phyloP scores from a whole-genome alignment of 2,888 invertebrate species.

The Epiblema foenella region DNA sequence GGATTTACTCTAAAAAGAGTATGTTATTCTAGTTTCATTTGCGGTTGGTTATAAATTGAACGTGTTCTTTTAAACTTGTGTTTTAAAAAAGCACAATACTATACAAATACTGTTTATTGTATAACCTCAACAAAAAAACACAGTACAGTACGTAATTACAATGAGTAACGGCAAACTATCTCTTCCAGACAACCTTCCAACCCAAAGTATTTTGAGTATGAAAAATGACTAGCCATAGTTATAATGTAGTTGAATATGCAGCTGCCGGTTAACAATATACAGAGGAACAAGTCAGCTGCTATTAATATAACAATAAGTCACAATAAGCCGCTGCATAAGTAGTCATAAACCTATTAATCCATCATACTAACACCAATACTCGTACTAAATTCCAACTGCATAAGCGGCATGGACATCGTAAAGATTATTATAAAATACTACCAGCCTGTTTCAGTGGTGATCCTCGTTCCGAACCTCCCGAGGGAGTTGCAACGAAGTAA shows the following conservation, averaged over 20 bases:
- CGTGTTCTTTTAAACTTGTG: no score
- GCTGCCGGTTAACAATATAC: background rate
- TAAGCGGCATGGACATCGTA: constrained; percentile 28
- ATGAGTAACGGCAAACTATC: no score
- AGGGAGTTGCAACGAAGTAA: constrained; percentile 53
- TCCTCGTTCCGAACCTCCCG: constrained; percentile 49
- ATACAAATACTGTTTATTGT: no score
- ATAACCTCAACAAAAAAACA: no score
- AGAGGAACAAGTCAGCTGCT: background rate
- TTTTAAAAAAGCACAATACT: no score
- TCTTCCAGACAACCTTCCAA: no score
- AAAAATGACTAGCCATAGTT: background rate
- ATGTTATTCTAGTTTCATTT: constrained; percentile 17
- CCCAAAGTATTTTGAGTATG: background rate
- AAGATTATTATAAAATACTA: constrained; percentile 43
- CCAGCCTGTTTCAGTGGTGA: constrained; percentile 45
- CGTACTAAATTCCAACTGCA: constrained; percentile 21
- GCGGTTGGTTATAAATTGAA: background rate
- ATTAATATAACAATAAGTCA: background rate
- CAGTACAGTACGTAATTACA: background rate
- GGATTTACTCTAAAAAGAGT: constrained; percentile 21
- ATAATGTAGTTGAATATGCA: background rate
- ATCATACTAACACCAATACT: constrained; percentile 16
- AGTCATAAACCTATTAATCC: constrained; percentile 9
- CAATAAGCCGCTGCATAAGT: background rate